Evolutionary conservation across 2,797 vertebrate species (phyloP), one percentile per base, ranked within the genome.

Genomic region (Pygocentrus nattereri): DNA sequence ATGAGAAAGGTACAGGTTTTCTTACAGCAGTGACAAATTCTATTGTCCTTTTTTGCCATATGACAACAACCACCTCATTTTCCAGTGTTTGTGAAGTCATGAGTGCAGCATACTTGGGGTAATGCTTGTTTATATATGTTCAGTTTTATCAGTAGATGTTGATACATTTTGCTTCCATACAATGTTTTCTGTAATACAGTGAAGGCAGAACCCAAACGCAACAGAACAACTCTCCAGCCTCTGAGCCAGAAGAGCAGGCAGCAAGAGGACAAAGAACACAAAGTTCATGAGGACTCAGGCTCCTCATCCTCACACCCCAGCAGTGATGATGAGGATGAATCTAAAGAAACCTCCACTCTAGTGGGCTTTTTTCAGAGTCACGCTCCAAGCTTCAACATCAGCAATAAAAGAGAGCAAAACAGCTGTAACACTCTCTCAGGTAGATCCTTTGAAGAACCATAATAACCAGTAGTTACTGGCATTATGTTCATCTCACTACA

Each of bases 271-370:
- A 74, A 25, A 54, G 23, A 54, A 49, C 68, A 23, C 18, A 69
- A 27, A 6, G 25, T 87, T 75, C 83, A 89, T 18, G 19, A 83
- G 16, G 92, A 89, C 74, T 85, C 82, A 0, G 76, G 92, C 5
- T 93, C 94, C 85, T 93, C 91, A 85, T 85, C 90, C 0, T 93
- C 93, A 30, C 88, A 88, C 27, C 95, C 93, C 91, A 96, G 94
- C 3, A 95, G 95, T 0, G 93, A 95, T 82, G 94, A 93, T 1
- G 94, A 84, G 18, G 90, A 91, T 7, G 87, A 72, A 67, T 31
- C 64, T 13, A 70, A 34, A 61, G 86, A 85, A 16, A 85, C 87
- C 5, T 49, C 84, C 19, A 75, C 84, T 4, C 38, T 83, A 47
- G 81, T 91, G 71, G 73, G 84, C 27, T 90, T 92, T 0, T 67